Base-by-base conservation (phyloP, 1,140 invertebrate species). In the Bombus soroeensis region DNA sequence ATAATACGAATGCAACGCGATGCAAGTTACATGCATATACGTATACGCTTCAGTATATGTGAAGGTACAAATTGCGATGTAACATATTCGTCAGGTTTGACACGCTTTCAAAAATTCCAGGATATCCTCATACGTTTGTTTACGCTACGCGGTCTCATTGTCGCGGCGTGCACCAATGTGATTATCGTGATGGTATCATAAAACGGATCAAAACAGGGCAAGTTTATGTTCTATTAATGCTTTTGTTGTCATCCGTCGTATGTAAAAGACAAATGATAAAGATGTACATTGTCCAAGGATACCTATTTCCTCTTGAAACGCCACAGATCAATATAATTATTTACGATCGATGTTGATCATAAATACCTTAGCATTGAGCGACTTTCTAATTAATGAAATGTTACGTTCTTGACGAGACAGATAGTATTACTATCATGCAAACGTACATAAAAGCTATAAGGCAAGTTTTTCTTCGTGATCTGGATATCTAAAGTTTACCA, bases 321-420 rank as follows among this genome's bases (percentile, higher is more conserved):
- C 37, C 70, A 64, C 47, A 22, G 18, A 53, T 53, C 47, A 18
- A 53, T 53, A 53, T 53, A 32, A 47, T 32, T 47, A 68, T 25
- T 88, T 88, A 53, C 37, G 62, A 66, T 75, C 66, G 32, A 57
- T 28, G 22, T 43, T 39, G 47, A 32, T 75, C 82, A 53, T 53
- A 22, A 53, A 53, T 53, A 53, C 59, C 59, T 85, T 81, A 78
- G 59, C 72, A 83, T 77, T 77, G 82, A 34, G 41, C 80, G 80
- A 90, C 88, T 90, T 90, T 90, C 88, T 84, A 90, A 90, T 90
- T 90, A 90, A 90, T 90, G 89, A 86, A 84, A 88, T 66, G 86
- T 89, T 90, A 85, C 86, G 71, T 72, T 90, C 88, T 81, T 81
- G 86, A 79, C 82, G n/a, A 64, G 78, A 79, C 80, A 83, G 86